Evolutionary conservation across 2,113 vertebrate genomes (phyloP), one percentile per base, ranked within the genome.

Genomic region (Etia nguti): DNA sequence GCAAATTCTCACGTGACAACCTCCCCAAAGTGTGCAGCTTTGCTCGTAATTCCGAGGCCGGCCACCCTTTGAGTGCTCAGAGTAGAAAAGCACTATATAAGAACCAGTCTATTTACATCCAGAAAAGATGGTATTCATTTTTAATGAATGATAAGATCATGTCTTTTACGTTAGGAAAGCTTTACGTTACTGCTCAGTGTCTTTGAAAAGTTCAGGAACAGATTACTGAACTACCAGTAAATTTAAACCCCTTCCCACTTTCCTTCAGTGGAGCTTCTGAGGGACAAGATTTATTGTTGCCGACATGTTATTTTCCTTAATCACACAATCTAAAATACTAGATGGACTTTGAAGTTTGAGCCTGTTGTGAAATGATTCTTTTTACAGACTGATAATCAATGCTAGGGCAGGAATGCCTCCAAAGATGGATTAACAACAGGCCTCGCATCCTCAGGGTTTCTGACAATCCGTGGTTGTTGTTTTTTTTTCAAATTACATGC

Each of bases 141-240:
- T 4, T 7, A 62, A 62, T n/a, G 31, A 36, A 62, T 36, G 16
- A 62, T 6, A 34, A 60, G 29, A 62, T 10, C 0, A 1, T 6
- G 31, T 16, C 31, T 36, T 38, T 38, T 59, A 31, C 18, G 59
- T 62, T 36, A 34, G 16, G 26, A 59, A 59, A 59, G 56, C 26
- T 18, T 59, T 59, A 57, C 4, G 1, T 8, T 57, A 59, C 15
- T 31, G 26, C 26, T 59, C 56, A 59, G 15, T 31, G 56, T 59
- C 0, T 15, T 31, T 16, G 24, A 59, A 31, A 3, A 62, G 2
- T 36, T 6, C 59, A 62, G 59, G 9, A 60, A 36, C 18, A 62
- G 31, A n/a, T 36, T 0, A 65, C 2, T 65, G 60, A 12, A n/a
- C 60, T n/a, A 65, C 31, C 60, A 41, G n/a, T 16, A 43, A 24